A percentile compares a stretch with the other conserved stretches of the same genome.
phyloP scores from a whole-genome alignment of 1,140 invertebrate species.

The Drosophila dunni region DNA sequence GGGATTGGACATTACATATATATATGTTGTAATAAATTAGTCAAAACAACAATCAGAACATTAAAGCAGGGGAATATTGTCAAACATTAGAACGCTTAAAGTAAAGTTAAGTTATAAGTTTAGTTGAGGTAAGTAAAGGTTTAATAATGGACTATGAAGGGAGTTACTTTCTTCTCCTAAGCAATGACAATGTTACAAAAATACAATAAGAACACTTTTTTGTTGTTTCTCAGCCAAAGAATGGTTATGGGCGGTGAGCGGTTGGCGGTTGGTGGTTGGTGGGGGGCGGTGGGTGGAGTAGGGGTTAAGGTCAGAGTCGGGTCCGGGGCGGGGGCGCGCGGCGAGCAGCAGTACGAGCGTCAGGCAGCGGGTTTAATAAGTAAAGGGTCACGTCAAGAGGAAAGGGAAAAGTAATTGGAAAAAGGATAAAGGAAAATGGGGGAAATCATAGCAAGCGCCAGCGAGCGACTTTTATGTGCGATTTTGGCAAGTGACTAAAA shows the following conservation, averaged over 20 bases:
- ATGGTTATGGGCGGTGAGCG: background rate
- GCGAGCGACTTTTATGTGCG: conserved; percentile 55
- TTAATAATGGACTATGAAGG: background rate
- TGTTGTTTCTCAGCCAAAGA: conserved; percentile 50
- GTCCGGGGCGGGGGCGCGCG: conserved; percentile 14
- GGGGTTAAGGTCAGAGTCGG: conserved; percentile 28
- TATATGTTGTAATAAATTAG: conserved; percentile 52
- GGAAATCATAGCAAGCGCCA: conserved; percentile 56
- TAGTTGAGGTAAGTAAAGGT: conserved; percentile 14
- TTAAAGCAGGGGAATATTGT: conserved; percentile 37
- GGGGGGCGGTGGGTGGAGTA: conserved; percentile 32
- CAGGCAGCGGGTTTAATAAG: conserved; percentile 4
- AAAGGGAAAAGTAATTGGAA: no score
- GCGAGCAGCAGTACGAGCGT: conserved; percentile 47
- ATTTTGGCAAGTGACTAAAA: conserved; percentile 46
- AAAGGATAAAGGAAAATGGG: background rate
- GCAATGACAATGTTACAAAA: conserved; percentile 78
- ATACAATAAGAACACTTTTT: conserved; percentile 57
- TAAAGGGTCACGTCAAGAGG: no score
- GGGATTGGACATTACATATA: conserved; percentile 42
- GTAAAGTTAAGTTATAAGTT: conserved; percentile 33
- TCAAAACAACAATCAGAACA: conserved; percentile 59
- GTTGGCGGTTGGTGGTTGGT: background rate
- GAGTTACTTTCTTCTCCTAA: conserved; percentile 55
- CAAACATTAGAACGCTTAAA: conserved; percentile 69